Conservation (phyloP, 2,888 invertebrate genomes). For the Cerceris rybyensis region DNA sequence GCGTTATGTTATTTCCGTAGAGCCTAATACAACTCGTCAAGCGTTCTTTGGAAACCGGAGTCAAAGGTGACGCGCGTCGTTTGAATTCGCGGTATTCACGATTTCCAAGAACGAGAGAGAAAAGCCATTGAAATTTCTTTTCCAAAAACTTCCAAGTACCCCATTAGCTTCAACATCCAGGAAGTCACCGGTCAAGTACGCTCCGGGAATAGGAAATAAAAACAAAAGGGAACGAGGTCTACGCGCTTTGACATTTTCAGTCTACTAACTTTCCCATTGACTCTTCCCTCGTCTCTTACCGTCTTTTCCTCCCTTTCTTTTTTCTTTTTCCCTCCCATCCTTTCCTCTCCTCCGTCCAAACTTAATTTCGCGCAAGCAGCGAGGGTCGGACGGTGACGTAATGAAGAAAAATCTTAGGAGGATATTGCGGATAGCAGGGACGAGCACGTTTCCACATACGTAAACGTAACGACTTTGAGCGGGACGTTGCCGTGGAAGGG, state of each 20-base stretch:
- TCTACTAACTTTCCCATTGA: constrained; percentile 24
- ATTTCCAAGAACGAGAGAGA: constrained; percentile 29
- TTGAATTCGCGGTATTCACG: constrained; percentile 22
- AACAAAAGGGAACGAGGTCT: constrained; percentile 43
- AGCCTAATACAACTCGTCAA: too few relatives aligned
- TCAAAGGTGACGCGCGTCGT: too few relatives aligned
- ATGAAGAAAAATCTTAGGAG: constrained; percentile 66
- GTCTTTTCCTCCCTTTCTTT: background rate
- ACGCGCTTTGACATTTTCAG: constrained; percentile 57
- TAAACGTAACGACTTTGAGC: constrained; percentile 53
- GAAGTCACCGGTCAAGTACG: constrained; percentile 48
- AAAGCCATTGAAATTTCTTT: constrained; percentile 27
- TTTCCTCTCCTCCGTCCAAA: constrained; percentile 39
- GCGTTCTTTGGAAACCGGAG: too few relatives aligned
- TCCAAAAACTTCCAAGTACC: constrained; percentile 39
- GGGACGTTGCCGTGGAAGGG: constrained; percentile 20
- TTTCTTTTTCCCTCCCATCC: background rate
- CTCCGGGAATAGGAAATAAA: constrained; percentile 31
- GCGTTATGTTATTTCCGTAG: too few relatives aligned
- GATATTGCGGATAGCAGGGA: constrained; percentile 41
- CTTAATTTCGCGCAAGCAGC: constrained; percentile 53
- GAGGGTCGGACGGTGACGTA: constrained; percentile 51
- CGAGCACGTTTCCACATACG: constrained; percentile 50
- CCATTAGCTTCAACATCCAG: constrained; percentile 59
- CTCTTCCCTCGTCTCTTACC: constrained; percentile 5